Conservation (phyloP, 2,113 vertebrate species). For the Gopherus evgoodei region DNA sequence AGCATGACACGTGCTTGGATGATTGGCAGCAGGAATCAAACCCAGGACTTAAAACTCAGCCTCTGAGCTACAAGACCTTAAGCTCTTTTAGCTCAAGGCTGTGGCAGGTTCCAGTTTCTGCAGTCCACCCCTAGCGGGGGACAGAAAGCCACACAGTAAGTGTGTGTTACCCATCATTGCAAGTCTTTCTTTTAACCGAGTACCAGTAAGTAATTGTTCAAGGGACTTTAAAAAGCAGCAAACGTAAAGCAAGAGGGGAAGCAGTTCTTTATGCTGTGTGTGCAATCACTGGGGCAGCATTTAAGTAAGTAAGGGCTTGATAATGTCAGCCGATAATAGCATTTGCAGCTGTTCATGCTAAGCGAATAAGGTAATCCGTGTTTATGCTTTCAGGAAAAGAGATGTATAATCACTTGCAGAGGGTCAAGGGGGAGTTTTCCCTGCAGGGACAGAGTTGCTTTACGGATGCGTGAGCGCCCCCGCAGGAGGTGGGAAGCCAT, state of each 20-base stretch:
- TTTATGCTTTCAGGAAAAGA: neutral
- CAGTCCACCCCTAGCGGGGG: neutral
- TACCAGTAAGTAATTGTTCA: neutral
- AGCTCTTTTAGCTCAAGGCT: neutral
- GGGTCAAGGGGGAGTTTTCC: neutral
- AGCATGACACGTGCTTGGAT: neutral
- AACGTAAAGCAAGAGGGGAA: neutral
- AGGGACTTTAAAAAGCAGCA: neutral
- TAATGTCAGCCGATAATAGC: neutral
- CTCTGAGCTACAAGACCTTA: neutral
- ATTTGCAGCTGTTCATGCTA: neutral
- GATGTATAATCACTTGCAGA: too few species aligned
- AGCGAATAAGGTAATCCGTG: neutral
- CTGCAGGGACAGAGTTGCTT: neutral
- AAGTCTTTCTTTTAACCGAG: neutral
- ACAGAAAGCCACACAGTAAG: neutral
- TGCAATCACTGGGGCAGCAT: neutral
- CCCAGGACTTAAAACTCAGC: neutral
- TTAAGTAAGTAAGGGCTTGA: neutral
- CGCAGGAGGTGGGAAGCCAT: neutral
- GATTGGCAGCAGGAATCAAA: neutral
- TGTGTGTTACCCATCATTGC: neutral
- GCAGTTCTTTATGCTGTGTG: neutral
- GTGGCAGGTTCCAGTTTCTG: neutral
- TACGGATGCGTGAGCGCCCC: neutral